Base-by-base conservation (phyloP, 1,140 invertebrate genomes). In the Drosophila parabipectinata region DNA sequence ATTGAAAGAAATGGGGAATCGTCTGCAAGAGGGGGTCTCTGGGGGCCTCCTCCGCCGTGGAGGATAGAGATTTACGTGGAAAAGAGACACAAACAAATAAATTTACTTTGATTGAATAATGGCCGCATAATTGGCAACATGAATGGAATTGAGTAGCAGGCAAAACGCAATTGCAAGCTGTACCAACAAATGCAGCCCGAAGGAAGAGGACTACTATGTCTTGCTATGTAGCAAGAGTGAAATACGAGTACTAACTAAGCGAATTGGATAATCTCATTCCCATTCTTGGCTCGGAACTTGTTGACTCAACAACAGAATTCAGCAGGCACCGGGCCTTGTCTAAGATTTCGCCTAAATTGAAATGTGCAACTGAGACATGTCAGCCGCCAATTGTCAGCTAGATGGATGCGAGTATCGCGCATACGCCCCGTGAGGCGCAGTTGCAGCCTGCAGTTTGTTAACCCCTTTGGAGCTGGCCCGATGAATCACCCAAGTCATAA, bases 51-150 rank as follows among this genome's bases (percentile, higher is more conserved):
- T 60, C 41, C 41, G 14, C 39, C 14, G 14, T 10, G n/a, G 8
- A 57, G 57, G 14, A 62, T 34, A 56, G 66, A 64, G 72, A 59
- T 82, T 88, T 88, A 88, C 83, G 83, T 88, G 79, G 82, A 89
- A 89, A 80, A 79, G 85, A 89, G 85, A 89, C 79, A 85, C 82
- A 89, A 89, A 91, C 84, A 91, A 91, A 91, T 91, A 91, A 91
- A 91, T 91, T 91, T 91, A 91, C 63, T 91, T 87, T 91, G 89
- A 91, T 91, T 91, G 81, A 91, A 91, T 91, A 91, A 91, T 91
- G 89, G 83, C 54, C 74, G 51, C 84, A 81, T 91, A 91, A 91
- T 91, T 91, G 90, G 90, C 90, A 91, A 91, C 81, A 91, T 91
- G 90, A 91, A 91, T 91, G 90, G 85, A 91, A 91, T 91, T 91